Evolutionary conservation across 2,888 invertebrate species (phyloP).

Genomic region (Campopleginae sp.): DNA sequence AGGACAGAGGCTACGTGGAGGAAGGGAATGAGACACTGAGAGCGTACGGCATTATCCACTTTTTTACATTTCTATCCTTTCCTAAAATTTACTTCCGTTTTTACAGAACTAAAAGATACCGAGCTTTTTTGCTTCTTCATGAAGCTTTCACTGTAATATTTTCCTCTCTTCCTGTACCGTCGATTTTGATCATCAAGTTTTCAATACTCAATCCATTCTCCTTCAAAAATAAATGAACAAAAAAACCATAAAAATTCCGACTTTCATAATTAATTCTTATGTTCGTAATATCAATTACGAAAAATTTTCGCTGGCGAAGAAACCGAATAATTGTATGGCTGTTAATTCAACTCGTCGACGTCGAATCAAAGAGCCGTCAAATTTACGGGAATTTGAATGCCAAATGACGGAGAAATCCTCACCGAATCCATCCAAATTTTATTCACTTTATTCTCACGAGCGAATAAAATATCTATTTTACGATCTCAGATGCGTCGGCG

Average conservation of each 20-base stretch:
- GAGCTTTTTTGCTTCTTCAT: slow-evolving; percentile 13
- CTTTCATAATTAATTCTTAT: too few relatives aligned
- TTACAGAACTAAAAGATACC: slow-evolving; percentile 23
- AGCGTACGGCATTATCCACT: slow-evolving; percentile 56
- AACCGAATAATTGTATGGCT: neutral
- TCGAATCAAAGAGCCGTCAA: slow-evolving; percentile 10
- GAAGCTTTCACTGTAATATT: neutral
- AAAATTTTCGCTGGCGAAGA: neutral
- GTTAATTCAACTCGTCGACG: neutral
- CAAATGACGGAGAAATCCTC: neutral
- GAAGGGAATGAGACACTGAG: neutral
- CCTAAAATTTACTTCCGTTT: slow-evolving; percentile 44
- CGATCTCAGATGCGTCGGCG: neutral
- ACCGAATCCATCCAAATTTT: slow-evolving; percentile 22
- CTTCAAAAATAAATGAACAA: neutral
- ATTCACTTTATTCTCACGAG: slow-evolving; percentile 8
- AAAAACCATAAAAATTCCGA: too few relatives aligned
- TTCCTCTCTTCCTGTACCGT: neutral
- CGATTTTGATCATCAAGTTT: neutral
- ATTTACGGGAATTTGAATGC: neutral
- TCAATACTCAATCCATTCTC: neutral
- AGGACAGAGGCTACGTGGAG: neutral
- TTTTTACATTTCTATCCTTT: slow-evolving; percentile 26
- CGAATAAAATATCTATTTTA: slow-evolving; percentile 8
- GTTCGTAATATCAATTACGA: too few relatives aligned